Percentiles rank a stretch among this genome's conserved stretches.
These are phyloP conservation scores for Cotesia chilonis DNA, from an alignment of 1,140 invertebrate species.

Conservation along the genomic window DNA sequence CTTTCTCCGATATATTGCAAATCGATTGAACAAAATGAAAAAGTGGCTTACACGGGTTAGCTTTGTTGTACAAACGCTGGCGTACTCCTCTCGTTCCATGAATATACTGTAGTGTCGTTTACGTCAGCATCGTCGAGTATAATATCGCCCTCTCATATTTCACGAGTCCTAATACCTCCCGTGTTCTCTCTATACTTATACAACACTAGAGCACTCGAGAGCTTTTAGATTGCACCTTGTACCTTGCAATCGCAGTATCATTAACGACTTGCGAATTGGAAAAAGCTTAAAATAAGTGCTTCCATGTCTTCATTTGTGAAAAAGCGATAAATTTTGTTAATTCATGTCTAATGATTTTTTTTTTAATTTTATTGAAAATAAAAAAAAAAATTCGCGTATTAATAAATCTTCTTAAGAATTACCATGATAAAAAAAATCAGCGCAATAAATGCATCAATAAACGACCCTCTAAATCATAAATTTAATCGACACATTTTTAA, in stretches of 20 bases:
- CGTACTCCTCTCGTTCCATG: constrained; percentile 21
- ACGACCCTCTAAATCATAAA: not conserved
- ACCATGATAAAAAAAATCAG: too few relatives aligned
- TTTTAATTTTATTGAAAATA: too few relatives aligned
- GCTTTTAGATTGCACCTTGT: constrained; percentile 4
- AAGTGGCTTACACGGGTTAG: constrained; percentile 22
- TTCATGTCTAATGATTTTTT: too few relatives aligned
- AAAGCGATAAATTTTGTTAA: too few relatives aligned
- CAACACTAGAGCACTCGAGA: too few relatives aligned
- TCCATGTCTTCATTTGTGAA: too few relatives aligned
- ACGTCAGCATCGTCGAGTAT: constrained; percentile 36
- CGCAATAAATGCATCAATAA: too few relatives aligned
- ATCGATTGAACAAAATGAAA: constrained; percentile 35
- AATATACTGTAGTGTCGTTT: constrained; percentile 33
- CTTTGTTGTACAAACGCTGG: constrained; percentile 15
- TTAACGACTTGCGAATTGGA: too few relatives aligned
- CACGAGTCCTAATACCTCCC: constrained; percentile 34
- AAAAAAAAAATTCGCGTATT: too few relatives aligned
- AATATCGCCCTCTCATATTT: constrained; percentile 49
- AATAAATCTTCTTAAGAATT: too few relatives aligned
- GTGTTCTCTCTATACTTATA: not conserved
- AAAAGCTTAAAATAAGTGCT: too few relatives aligned
- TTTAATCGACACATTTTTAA: not conserved
- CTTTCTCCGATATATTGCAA: constrained; percentile 32
- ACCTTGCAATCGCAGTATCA: too few relatives aligned